Evolutionary conservation across 2,888 invertebrate genomes (phyloP), one percentile per base, ranked within the genome.

Genomic region (Xanthorhoe spadicearia): DNA sequence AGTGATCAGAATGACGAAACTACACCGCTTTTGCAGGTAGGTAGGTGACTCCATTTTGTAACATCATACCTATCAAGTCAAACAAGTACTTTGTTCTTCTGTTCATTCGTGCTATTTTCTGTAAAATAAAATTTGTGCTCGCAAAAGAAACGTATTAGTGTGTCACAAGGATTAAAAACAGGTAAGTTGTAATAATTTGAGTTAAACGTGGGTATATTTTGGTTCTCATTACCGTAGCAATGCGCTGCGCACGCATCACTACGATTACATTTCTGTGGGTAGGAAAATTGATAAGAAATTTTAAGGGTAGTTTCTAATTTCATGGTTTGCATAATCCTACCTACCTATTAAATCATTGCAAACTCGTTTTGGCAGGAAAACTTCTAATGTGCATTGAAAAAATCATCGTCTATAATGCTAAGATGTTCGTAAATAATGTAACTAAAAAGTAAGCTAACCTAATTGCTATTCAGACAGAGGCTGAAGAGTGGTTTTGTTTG

Each of bases 31-130:
- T 66, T 68, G 72, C 68, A 73, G 70, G 73, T 71, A 69, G 66
- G 50, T 65, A 48, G 32, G 32, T 7, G 64, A 61, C 68, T 70
- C 73, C 74, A 74, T 71, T 66, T 74, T 74, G 71, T 65, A 13
- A 38, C 50, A 49, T 51, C 9, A n/a, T 32, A 9, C 9, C 10
- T 32, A 9, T 0, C 17, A 48, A 48, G 46, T 48, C 38, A 55
- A 18, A 18, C 18, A 58, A 19, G 17, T 10, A 18, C 17, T 50
- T 50, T 13, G 19, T 43, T 43, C 10, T 43, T 43, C 10, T 38
- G 54, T 50, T 43, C 38, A 43, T 10, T 55, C 15, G 48, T 46
- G 66, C 28, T 63, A 10, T n/a, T 57, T 50, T 46, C 15, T 35
- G 18, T 52, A 13, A 9, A 48, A 4, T 48, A 0, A 19, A 38